Evolutionary conservation across 1,140 invertebrate species (phyloP).

Genomic region (Drosophila dunni): DNA sequence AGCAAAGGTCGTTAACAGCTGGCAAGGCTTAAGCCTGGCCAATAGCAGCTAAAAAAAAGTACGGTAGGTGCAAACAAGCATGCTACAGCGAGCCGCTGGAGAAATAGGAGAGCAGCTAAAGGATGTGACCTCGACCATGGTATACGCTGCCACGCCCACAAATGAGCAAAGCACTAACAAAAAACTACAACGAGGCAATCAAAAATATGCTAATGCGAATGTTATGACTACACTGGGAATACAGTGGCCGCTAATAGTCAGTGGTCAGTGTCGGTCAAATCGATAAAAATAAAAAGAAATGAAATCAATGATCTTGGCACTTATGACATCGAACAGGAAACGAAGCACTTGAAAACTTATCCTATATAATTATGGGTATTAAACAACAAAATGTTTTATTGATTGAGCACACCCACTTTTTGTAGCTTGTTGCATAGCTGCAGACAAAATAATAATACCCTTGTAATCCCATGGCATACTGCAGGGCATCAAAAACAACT

Average conservation of each 20-base stretch:
- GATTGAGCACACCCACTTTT: slow-evolving; percentile 34
- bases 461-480: slow-evolving; percentile 39
- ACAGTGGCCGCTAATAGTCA: neutral
- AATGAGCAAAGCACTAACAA: neutral
- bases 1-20: slow-evolving; percentile 79
- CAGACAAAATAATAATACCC: slow-evolving; percentile 74
- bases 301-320: neutral
- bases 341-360: neutral
- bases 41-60: slow-evolving; percentile 35
- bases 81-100: slow-evolving; percentile 28
- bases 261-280: neutral
- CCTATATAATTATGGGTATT: slow-evolving; percentile 2
- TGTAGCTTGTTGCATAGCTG: slow-evolving; percentile 40
- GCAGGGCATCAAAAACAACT: slow-evolving; percentile 56
- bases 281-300: neutral
- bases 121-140: slow-evolving; percentile 72
- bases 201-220: slow-evolving; percentile 61
- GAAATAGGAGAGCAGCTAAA: slow-evolving; percentile 35
- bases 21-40: slow-evolving; percentile 64
- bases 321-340: slow-evolving; percentile 6
- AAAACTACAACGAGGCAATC: slow-evolving; percentile 26
- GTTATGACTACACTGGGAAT: slow-evolving; percentile 29
- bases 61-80: slow-evolving; percentile 72
- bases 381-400: neutral
- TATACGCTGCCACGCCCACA: slow-evolving; percentile 55